These are phyloP conservation scores for Tangara arthus DNA, from an alignment of 2,797 vertebrate genomes.

Conservation along the genomic window DNA sequence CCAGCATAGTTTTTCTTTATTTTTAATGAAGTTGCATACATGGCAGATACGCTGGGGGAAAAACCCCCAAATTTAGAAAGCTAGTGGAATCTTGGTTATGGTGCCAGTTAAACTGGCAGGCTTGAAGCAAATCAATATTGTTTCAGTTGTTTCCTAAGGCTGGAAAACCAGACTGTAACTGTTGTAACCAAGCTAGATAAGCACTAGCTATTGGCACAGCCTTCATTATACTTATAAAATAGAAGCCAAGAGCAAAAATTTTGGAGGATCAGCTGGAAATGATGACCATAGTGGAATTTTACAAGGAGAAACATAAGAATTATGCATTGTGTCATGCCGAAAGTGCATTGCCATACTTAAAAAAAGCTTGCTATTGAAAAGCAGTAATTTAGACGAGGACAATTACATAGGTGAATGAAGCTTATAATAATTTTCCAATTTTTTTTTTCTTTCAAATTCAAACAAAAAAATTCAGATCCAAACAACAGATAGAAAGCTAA, in stretches of 20 bases:
- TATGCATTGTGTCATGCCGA: background rate
- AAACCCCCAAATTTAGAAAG: background rate
- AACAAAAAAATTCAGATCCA: background rate
- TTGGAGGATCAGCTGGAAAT: constrained; percentile 24
- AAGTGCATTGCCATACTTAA: background rate
- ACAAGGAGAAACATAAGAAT: background rate
- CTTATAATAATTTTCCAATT: background rate
- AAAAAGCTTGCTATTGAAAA: background rate
- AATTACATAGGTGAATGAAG: background rate
- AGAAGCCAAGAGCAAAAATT: background rate
- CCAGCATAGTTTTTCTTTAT: background rate
- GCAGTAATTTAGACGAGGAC: background rate
- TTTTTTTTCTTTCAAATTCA: background rate
- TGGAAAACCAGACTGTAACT: background rate
- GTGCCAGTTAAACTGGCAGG: background rate
- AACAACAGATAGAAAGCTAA: background rate
- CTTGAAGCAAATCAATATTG: background rate
- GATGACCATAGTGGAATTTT: background rate
- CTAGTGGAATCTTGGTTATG: background rate
- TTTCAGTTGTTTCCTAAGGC: constrained; percentile 6
- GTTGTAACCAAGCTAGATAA: constrained; percentile 15
- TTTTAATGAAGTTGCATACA: background rate
- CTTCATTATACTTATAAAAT: background rate
- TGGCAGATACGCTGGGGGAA: background rate
- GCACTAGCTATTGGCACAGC: background rate